Percentiles rank a stretch among this genome's conserved stretches.
phyloP scores from a whole-genome alignment of 2,888 invertebrate genomes.

The Drosophila diplacantha region DNA sequence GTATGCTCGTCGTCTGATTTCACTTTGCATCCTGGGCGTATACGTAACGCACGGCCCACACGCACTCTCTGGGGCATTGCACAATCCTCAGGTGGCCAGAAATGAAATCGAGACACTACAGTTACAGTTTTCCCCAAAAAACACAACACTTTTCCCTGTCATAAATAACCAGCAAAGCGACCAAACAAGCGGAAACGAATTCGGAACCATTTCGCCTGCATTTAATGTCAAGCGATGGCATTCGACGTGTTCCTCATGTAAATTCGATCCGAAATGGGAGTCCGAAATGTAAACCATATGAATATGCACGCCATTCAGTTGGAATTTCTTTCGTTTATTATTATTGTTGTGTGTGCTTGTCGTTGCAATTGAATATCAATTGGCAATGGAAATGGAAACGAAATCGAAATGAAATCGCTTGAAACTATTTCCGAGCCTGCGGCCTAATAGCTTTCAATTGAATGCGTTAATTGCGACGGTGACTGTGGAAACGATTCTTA shows the following conservation, averaged over 20 bases:
- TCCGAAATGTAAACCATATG: slow-evolving; percentile 51
- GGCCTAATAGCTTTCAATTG: slow-evolving; percentile 23
- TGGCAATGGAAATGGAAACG: slow-evolving; percentile 58
- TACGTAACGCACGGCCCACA: slow-evolving; percentile 34
- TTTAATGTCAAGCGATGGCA: slow-evolving; percentile 54
- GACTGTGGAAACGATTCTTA: slow-evolving; percentile 7
- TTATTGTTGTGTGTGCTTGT: slow-evolving; percentile 32
- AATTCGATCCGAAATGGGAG: slow-evolving; percentile 54
- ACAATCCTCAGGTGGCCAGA: slow-evolving; percentile 33
- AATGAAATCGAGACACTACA: slow-evolving; percentile 19
- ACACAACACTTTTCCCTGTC: slow-evolving; percentile 9
- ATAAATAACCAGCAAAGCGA: slow-evolving; percentile 45
- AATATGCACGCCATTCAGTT: slow-evolving; percentile 53
- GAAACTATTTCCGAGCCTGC: slow-evolving; percentile 12
- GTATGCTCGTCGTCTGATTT: slow-evolving; percentile 53
- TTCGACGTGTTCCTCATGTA: slow-evolving; percentile 68
- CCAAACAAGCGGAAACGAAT: slow-evolving; percentile 59
- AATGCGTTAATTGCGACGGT: slow-evolving; percentile 18
- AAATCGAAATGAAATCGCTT: slow-evolving; percentile 43
- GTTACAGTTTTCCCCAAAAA: slow-evolving; percentile 12
- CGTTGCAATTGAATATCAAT: slow-evolving; percentile 59
- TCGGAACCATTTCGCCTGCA: slow-evolving; percentile 51
- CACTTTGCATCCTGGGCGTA: slow-evolving; percentile 42
- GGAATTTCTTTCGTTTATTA: slow-evolving; percentile 56
- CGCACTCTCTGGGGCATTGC: slow-evolving; percentile 35